Evolutionary conservation across 2,888 invertebrate species (phyloP).

Genomic region (Zele albiditarsus): DNA sequence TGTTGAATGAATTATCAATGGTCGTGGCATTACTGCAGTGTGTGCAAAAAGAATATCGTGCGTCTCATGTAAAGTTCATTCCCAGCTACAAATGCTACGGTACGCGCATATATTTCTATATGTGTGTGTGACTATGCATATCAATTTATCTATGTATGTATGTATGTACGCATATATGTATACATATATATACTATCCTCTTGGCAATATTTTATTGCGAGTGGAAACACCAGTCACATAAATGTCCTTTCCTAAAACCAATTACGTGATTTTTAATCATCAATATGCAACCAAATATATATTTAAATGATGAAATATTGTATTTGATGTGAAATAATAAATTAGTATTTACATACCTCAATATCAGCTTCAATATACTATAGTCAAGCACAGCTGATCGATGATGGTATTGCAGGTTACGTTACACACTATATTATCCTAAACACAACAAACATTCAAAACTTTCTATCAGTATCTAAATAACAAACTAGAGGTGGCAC

Average conservation of each 20-base stretch:
- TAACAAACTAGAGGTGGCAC: too few species aligned
- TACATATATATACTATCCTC: not conserved
- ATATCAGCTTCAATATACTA: constrained; percentile 30
- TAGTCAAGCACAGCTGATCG: constrained; percentile 33
- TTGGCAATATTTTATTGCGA: not conserved
- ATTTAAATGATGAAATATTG: not conserved
- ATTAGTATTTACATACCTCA: constrained; percentile 32
- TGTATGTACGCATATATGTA: not conserved
- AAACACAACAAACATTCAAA: not conserved
- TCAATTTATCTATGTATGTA: not conserved
- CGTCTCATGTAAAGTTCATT: not conserved
- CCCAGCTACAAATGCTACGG: not conserved
- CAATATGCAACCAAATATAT: not conserved
- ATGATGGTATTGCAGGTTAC: constrained; percentile 7
- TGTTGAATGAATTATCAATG: not conserved
- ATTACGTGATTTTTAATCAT: not conserved
- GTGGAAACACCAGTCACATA: not conserved
- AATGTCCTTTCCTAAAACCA: not conserved
- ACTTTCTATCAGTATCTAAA: not conserved
- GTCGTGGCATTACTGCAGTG: not conserved
- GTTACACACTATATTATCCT: not conserved
- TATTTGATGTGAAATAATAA: not conserved
- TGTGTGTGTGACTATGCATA: not conserved
- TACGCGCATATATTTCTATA: not conserved
- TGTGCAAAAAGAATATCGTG: not conserved